phyloP scores from a whole-genome alignment of 2,888 invertebrate genomes.

The Aphelenchoides bicaudatus region DNA sequence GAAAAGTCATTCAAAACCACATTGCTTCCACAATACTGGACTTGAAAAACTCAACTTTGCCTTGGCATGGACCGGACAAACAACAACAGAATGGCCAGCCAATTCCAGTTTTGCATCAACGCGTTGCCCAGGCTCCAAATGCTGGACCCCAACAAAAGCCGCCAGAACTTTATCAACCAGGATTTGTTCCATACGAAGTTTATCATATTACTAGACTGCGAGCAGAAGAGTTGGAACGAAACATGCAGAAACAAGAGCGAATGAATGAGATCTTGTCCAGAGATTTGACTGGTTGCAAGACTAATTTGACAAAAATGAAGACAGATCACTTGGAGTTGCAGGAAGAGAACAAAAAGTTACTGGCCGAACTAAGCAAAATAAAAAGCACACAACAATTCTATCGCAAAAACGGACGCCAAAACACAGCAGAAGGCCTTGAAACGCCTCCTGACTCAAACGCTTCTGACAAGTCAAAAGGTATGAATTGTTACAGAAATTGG shows the following conservation, averaged over 20 bases:
- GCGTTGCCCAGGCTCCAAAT: background rate
- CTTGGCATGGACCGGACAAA: conserved; percentile 12
- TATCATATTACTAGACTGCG: conserved; percentile 7
- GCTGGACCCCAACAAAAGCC: too few species aligned
- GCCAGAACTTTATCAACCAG: conserved; percentile 1
- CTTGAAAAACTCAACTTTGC: too few species aligned
- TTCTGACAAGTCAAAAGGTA: conserved; percentile 8
- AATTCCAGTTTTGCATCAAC: background rate
- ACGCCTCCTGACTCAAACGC: conserved; percentile 8
- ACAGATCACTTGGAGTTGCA: background rate
- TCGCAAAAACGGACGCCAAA: background rate
- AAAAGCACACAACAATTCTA: background rate
- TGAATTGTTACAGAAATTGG: background rate
- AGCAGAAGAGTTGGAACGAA: conserved; percentile 17
- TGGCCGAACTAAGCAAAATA: background rate
- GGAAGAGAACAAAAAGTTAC: background rate
- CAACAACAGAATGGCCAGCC: background rate
- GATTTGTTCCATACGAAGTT: conserved; percentile 1
- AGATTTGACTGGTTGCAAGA: conserved; percentile 9
- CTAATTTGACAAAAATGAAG: background rate
- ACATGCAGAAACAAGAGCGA: background rate
- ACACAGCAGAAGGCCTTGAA: background rate
- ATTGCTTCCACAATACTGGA: too few species aligned
- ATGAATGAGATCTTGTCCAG: conserved; percentile 10
- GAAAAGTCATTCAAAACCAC: too few species aligned